Percentiles rank a stretch among this genome's conserved stretches.
phyloP scores from a whole-genome alignment of 2,797 vertebrate genomes.

The Limosa lapponica region DNA sequence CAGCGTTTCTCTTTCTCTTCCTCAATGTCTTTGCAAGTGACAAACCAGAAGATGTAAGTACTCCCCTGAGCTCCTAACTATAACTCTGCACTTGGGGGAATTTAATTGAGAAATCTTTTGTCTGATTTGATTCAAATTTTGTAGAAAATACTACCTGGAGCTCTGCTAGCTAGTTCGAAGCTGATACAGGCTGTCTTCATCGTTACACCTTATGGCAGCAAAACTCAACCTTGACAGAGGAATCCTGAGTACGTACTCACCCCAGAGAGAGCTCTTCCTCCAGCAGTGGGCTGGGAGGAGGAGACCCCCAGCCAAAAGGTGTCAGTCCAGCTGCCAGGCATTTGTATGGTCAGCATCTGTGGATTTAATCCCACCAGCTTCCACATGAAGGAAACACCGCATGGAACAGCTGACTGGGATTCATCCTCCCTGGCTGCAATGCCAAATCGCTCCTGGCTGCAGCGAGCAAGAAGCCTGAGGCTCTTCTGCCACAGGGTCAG shows the following conservation, averaged over 20 bases:
- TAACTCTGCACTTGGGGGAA: neutral
- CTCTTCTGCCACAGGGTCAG: neutral
- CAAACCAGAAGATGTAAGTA: neutral
- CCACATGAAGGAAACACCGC: neutral
- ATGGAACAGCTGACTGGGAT: neutral
- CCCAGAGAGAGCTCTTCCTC: neutral
- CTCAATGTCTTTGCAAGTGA: neutral
- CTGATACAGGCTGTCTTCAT: neutral
- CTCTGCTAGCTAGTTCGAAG: neutral
- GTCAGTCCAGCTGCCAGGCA: neutral
- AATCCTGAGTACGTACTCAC: neutral
- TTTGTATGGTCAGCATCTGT: neutral
- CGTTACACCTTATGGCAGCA: fast-evolving
- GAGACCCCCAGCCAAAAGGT: neutral
- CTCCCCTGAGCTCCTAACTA: neutral
- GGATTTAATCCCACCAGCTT: neutral
- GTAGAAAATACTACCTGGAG: neutral
- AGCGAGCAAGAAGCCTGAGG: neutral
- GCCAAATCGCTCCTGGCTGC: neutral
- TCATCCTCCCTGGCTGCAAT: neutral
- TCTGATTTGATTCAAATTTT: neutral
- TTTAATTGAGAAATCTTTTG: neutral
- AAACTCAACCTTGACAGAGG: neutral
- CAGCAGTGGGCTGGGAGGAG: neutral
- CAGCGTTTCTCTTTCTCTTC: neutral